Percentiles rank a stretch among this genome's conserved stretches.
phyloP scores from a whole-genome alignment of 1,140 invertebrate genomes.

The Scaptodrosophila lebanonensis region DNA sequence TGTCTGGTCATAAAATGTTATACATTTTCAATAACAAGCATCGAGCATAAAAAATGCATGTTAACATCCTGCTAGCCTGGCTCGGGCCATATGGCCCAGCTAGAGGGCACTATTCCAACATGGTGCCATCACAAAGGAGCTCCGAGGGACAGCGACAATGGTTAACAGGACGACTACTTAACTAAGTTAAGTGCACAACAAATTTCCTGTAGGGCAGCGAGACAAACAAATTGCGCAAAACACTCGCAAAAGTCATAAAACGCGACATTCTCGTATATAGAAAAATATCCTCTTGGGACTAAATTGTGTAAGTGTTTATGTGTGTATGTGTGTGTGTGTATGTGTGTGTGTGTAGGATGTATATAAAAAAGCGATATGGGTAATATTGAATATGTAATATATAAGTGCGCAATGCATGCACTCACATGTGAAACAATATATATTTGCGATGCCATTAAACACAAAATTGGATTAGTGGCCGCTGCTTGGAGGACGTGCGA shows the following conservation, averaged over 20 bases:
- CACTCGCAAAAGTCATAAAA: constrained; percentile 12
- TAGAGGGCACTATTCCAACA: no score
- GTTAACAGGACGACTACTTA: constrained; percentile 48
- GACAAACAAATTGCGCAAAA: constrained; percentile 16
- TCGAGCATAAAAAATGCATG: no score
- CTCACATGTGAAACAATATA: constrained; percentile 39
- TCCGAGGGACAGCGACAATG: no score
- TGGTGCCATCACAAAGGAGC: no score
- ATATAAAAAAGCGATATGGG: constrained; percentile 18
- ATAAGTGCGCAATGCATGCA: neutral
- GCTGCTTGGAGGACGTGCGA: neutral
- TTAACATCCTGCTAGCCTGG: no score
- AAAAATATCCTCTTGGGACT: neutral
- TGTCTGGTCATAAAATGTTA: no score
- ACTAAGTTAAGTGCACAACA: constrained; percentile 56
- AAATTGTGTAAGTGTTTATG: constrained; percentile 21
- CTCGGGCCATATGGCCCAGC: no score
- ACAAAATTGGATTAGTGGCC: constrained; percentile 38
- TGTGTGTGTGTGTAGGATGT: constrained; percentile 12
- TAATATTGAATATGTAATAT: neutral
- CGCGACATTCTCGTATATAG: constrained; percentile 1
- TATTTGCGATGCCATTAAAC: constrained; percentile 70
- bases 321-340: constrained; percentile 41
- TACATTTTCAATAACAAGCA: no score
- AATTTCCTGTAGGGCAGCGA: constrained; percentile 50